Evolutionary conservation across 1,140 invertebrate species (phyloP).

Genomic region (Plectus sambesii): DNA sequence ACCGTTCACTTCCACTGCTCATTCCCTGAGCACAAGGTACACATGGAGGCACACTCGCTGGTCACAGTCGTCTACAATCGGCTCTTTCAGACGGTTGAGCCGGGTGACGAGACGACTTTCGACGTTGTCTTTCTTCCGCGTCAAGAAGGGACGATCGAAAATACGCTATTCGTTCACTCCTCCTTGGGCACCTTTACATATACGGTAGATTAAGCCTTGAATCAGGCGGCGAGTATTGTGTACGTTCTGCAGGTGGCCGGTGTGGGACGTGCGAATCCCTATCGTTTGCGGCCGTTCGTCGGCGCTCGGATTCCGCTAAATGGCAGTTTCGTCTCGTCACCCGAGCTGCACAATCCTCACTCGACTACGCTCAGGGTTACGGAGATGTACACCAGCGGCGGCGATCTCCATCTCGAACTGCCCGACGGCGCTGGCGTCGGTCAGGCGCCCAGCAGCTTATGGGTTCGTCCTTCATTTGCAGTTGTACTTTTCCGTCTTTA

Average conservation of each 20-base stretch:
- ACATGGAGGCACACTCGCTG: neutral
- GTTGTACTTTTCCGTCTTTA: too few relatives aligned
- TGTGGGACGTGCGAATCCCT: constrained; percentile 26
- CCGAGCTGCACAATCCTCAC: constrained; percentile 87
- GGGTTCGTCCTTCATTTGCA: too few relatives aligned
- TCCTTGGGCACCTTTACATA: constrained; percentile 73
- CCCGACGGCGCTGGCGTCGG: constrained; percentile 68
- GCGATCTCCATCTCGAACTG: constrained; percentile 76
- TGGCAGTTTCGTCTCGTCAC: constrained; percentile 73
- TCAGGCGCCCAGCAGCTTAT: constrained; percentile 49
- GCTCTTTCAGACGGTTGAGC: constrained; percentile 61
- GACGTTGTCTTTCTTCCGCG: constrained; percentile 84
- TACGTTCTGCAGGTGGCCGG: constrained; percentile 21
- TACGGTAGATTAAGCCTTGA: constrained; percentile 52
- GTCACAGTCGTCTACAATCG: constrained; percentile 27
- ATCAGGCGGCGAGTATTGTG: constrained; percentile 15
- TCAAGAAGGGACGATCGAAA: constrained; percentile 72
- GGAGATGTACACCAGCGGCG: constrained; percentile 79
- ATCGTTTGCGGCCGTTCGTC: constrained; percentile 58
- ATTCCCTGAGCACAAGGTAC: constrained; percentile 76
- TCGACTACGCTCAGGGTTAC: constrained; percentile 67
- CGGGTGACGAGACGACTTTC: constrained; percentile 81
- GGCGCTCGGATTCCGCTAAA: constrained; percentile 79
- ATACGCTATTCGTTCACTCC: constrained; percentile 79
- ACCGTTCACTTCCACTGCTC: constrained; percentile 79